phyloP scores from a whole-genome alignment of 1,140 invertebrate genomes.

The Teleogryllus occipitalis region DNA sequence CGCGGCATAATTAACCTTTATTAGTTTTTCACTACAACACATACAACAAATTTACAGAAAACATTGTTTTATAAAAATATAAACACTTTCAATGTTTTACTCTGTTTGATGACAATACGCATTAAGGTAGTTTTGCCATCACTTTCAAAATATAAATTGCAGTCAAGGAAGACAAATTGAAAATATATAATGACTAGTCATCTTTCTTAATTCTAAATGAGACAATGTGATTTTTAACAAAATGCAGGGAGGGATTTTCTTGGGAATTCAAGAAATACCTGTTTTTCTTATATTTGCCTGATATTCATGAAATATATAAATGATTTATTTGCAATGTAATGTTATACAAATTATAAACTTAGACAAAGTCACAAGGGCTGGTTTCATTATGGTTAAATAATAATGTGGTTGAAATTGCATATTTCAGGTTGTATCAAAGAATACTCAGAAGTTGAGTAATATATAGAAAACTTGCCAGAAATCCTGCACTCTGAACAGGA shows the following conservation, averaged over 20 bases:
- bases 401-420: background rate
- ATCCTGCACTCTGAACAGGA: background rate
- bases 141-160: constrained; percentile 14
- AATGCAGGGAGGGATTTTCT: background rate
- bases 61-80: constrained; percentile 21
- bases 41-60: constrained; percentile 19
- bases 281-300: background rate
- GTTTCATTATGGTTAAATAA: background rate
- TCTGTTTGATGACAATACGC: constrained; percentile 16
- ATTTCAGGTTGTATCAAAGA: background rate
- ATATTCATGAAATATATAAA: background rate
- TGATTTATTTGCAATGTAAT: background rate
- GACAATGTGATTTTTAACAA: background rate
- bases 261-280: no score
- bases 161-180: constrained; percentile 19
- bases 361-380: no score
- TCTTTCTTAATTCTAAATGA: constrained; percentile 9
- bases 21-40: constrained; percentile 13
- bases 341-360: background rate
- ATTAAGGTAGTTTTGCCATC: constrained; percentile 14
- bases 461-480: background rate
- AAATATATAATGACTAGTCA: constrained; percentile 20
- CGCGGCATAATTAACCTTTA: background rate
- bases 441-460: background rate
- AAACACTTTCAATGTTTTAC: constrained; percentile 18